phyloP scores from a whole-genome alignment of 2,888 invertebrate species.

The Dione vanillae region DNA sequence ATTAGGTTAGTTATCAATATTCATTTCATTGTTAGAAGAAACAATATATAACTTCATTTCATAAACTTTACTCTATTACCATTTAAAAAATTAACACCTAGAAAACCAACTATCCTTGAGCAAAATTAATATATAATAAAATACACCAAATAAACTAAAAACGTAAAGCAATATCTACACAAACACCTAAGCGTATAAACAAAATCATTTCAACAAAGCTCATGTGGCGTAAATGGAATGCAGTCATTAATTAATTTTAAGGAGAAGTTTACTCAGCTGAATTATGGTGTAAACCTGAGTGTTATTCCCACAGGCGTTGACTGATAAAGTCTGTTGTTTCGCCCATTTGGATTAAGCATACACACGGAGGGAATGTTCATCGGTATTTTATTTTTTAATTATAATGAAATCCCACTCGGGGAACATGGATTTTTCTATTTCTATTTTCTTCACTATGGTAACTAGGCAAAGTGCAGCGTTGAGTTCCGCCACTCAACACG shows the following conservation, averaged over 20 bases:
- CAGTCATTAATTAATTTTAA: constrained; percentile 59
- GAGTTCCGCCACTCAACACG: too few relatives aligned
- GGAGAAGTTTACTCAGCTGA: constrained; percentile 56
- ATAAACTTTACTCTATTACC: too few relatives aligned
- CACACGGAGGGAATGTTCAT: constrained; percentile 24
- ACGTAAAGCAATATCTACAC: constrained; percentile 4
- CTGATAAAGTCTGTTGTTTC: constrained; percentile 50
- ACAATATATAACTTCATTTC: too few relatives aligned
- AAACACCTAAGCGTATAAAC: constrained; percentile 30
- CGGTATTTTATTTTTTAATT: neutral
- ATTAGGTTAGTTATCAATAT: too few relatives aligned
- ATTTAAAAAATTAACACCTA: too few relatives aligned
- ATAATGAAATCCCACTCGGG: too few relatives aligned
- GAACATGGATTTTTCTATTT: too few relatives aligned
- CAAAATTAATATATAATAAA: neutral
- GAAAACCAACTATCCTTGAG: neutral
- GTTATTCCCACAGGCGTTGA: constrained; percentile 58
- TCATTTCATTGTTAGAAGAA: too few relatives aligned
- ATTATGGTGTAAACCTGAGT: constrained; percentile 62
- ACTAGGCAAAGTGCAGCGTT: too few relatives aligned
- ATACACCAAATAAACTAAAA: neutral
- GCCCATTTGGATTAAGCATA: constrained; percentile 34
- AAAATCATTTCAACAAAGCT: constrained; percentile 43
- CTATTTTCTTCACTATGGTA: too few relatives aligned
- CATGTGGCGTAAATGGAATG: constrained; percentile 51